Conservation (phyloP, 1,140 invertebrate species). For the Lordiphosa collinella region DNA sequence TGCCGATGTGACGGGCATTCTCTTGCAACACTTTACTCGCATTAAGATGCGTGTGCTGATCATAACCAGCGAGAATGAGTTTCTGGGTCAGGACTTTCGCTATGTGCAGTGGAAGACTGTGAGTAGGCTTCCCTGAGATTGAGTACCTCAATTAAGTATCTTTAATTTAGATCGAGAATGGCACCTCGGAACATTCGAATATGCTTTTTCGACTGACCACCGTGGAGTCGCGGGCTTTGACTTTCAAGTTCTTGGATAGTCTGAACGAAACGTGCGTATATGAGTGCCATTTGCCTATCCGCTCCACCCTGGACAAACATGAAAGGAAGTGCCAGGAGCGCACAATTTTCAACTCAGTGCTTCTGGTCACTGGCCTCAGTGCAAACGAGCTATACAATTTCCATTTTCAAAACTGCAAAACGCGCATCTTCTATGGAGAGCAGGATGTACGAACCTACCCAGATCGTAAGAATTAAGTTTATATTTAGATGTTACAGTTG, state of each 20-base stretch:
- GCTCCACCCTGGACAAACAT: conserved; percentile 43
- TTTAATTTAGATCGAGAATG: conserved; percentile 61
- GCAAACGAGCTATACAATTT: conserved; percentile 61
- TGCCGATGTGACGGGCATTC: conserved; percentile 70
- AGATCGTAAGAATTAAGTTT: conserved; percentile 58
- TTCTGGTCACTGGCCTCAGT: conserved; percentile 51
- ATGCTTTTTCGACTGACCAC: conserved; percentile 67
- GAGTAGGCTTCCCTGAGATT: conserved; percentile 69
- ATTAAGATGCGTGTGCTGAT: conserved; percentile 73
- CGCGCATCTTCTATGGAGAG: conserved; percentile 69
- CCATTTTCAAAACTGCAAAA: conserved; percentile 67
- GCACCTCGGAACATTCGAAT: conserved; percentile 62
- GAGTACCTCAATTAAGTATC: conserved; percentile 2
- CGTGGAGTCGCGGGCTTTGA: conserved; percentile 60
- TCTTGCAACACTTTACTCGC: conserved; percentile 62
- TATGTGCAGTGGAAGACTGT: conserved; percentile 79
- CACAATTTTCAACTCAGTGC: conserved; percentile 58
- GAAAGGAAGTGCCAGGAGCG: conserved; percentile 59
- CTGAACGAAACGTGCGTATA: conserved; percentile 69
- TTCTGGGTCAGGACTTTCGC: conserved; percentile 71
- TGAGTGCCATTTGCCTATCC: conserved; percentile 62
- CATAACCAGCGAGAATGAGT: conserved; percentile 71
- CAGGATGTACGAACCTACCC: conserved; percentile 64
- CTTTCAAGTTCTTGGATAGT: conserved; percentile 67
- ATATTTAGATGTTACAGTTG: background rate